Conservation (phyloP, 2,888 invertebrate genomes). For the Thera obeliscata region DNA sequence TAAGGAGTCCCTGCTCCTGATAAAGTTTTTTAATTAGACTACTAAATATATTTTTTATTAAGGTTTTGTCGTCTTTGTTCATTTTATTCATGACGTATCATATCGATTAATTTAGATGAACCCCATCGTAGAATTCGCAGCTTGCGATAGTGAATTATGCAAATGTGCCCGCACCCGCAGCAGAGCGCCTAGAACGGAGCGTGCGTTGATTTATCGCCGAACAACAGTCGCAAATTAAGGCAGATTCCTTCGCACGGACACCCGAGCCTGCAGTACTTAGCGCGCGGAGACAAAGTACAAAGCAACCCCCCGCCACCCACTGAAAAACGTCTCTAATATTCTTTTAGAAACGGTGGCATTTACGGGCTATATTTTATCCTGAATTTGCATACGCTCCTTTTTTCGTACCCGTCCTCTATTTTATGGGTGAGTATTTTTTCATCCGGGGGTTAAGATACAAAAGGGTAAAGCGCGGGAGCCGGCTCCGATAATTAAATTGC, state of each 20-base stretch:
- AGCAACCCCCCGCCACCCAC: constrained; percentile 83
- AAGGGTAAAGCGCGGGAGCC: constrained; percentile 83
- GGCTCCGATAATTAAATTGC: constrained; percentile 83
- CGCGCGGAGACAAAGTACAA: constrained; percentile 83
- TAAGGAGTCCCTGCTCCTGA: constrained; percentile 16
- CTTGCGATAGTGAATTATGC: constrained; percentile 30
- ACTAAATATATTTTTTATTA: too few relatives aligned
- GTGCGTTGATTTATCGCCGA: constrained; percentile 74
- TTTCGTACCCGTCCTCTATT: constrained; percentile 84
- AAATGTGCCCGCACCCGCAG: constrained; percentile 31
- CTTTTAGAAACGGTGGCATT: constrained; percentile 86
- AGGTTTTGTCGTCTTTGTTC: background rate
- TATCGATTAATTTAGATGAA: constrained; percentile 22
- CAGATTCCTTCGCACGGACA: constrained; percentile 75
- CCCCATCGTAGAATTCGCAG: constrained; percentile 17
- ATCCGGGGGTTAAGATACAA: constrained; percentile 84
- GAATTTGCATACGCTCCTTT: constrained; percentile 86
- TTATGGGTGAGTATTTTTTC: constrained; percentile 85
- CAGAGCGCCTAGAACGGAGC: constrained; percentile 19
- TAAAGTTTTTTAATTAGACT: constrained; percentile 11
- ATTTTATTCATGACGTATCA: constrained; percentile 6
- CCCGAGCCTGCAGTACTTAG: constrained; percentile 80
- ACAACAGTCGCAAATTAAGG: constrained; percentile 82
- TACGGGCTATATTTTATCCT: constrained; percentile 86
- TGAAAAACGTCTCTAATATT: constrained; percentile 86